Percentiles rank a stretch among this genome's conserved stretches.
These are phyloP conservation scores for Thunnus albacares DNA, from an alignment of 2,797 vertebrate species.

Conservation along the genomic window DNA sequence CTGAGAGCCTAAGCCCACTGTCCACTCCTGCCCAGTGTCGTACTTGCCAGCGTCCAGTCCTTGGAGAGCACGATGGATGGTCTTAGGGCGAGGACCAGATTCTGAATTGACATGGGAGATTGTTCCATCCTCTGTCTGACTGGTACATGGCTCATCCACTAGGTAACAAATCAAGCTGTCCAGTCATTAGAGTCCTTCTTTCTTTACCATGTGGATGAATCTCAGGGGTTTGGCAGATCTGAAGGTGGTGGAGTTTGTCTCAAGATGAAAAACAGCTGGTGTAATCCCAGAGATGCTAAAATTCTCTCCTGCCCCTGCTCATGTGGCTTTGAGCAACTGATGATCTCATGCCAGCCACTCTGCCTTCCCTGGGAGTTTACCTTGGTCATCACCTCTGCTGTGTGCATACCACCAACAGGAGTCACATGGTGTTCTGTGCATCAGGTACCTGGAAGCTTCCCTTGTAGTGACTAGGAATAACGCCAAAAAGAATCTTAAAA, in stretches of 20 bases:
- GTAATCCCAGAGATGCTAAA: neutral
- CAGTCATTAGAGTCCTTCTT: neutral
- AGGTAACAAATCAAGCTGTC: neutral
- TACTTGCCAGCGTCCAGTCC: too few species aligned
- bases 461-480: too few species aligned
- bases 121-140: too few species aligned
- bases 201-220: neutral
- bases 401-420: neutral
- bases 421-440: too few species aligned
- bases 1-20: too few species aligned
- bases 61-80: neutral
- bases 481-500: too few species aligned
- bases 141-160: accelerated
- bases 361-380: neutral
- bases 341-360: neutral
- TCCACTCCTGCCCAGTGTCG: too few species aligned
- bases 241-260: too few species aligned
- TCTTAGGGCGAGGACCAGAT: neutral
- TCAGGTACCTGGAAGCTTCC: too few species aligned
- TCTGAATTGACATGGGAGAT: neutral
- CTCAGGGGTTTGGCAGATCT: too few species aligned
- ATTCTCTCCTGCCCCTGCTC: too few species aligned
- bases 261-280: neutral
- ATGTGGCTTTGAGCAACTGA: neutral
- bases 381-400: neutral